Evolutionary conservation across 2,113 vertebrate species (phyloP).

Genomic region (Ptyas mucosa): DNA sequence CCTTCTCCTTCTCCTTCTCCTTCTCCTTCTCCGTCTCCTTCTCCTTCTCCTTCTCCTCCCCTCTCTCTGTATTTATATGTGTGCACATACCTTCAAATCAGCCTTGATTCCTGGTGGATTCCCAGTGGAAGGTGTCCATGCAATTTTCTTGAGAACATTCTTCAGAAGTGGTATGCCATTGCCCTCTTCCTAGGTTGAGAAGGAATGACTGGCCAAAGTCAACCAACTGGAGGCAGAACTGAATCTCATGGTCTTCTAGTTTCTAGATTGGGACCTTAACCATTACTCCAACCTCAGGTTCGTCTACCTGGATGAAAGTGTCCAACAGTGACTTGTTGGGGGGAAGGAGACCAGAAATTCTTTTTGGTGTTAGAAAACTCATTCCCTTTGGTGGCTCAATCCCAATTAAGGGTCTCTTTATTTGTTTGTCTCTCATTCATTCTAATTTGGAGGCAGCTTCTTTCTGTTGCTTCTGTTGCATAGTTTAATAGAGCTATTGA

Average conservation of each 20-base stretch:
- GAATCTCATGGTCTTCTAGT: neutral
- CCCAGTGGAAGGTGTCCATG: neutral
- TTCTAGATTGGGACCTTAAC: neutral
- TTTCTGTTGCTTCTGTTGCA: neutral
- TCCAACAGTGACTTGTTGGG: neutral
- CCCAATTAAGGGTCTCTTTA: neutral
- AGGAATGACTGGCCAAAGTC: neutral
- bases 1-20: too few relatives aligned
- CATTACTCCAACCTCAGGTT: neutral
- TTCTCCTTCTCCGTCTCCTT: too few relatives aligned
- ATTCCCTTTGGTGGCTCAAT: neutral
- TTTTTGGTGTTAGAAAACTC: neutral
- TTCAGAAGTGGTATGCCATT: neutral
- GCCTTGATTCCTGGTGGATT: neutral
- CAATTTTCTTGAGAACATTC: neutral
- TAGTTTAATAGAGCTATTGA: neutral
- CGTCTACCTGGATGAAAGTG: neutral
- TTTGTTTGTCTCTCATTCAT: neutral
- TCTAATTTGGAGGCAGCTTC: neutral
- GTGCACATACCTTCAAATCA: neutral
- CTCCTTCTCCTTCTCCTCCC: too few relatives aligned
- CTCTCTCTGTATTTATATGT: neutral
- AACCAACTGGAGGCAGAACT: neutral
- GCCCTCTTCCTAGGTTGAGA: neutral
- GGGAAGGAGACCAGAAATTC: neutral